These are phyloP conservation scores for Antennarius maculatus DNA, from an alignment of 2,797 vertebrate species.

Conservation along the genomic window DNA sequence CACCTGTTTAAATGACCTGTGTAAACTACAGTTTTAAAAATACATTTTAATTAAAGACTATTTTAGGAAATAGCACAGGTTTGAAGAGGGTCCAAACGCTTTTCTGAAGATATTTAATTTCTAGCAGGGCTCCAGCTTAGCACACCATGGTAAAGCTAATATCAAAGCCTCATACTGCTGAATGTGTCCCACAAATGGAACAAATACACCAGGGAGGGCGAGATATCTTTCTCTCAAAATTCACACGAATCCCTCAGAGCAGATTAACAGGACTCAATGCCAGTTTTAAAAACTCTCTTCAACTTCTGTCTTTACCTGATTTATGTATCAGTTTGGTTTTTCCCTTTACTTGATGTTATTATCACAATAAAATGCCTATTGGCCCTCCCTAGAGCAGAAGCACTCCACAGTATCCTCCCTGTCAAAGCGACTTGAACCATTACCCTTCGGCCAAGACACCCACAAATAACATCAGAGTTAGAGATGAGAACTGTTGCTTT, in stretches of 20 bases:
- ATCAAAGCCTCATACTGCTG: too few relatives aligned
- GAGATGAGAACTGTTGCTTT: conserved; percentile 43
- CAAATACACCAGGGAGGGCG: neutral
- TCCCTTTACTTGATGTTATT: neutral
- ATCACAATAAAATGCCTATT: conserved; percentile 3
- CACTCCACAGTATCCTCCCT: conserved; percentile 19
- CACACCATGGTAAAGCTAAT: too few relatives aligned
- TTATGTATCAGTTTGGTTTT: neutral
- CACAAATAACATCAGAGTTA: conserved; percentile 51
- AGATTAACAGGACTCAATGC: too few relatives aligned
- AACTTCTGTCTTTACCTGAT: conserved; percentile 11
- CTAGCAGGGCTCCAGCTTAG: too few relatives aligned
- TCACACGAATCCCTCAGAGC: too few relatives aligned
- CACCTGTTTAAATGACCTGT: too few relatives aligned
- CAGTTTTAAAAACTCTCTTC: neutral
- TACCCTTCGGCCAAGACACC: conserved; percentile 31
- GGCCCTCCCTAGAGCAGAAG: conserved; percentile 3
- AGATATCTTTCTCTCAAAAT: conserved; percentile 9
- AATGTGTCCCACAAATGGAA: conserved; percentile 28
- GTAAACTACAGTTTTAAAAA: too few relatives aligned
- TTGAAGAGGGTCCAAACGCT: too few relatives aligned
- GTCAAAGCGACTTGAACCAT: conserved; percentile 25
- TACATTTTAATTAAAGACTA: too few relatives aligned
- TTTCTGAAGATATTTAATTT: too few relatives aligned
- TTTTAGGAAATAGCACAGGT: too few relatives aligned